Evolutionary conservation across 2,113 vertebrate species (phyloP).

Genomic region (Pomatostomus ruficeps): DNA sequence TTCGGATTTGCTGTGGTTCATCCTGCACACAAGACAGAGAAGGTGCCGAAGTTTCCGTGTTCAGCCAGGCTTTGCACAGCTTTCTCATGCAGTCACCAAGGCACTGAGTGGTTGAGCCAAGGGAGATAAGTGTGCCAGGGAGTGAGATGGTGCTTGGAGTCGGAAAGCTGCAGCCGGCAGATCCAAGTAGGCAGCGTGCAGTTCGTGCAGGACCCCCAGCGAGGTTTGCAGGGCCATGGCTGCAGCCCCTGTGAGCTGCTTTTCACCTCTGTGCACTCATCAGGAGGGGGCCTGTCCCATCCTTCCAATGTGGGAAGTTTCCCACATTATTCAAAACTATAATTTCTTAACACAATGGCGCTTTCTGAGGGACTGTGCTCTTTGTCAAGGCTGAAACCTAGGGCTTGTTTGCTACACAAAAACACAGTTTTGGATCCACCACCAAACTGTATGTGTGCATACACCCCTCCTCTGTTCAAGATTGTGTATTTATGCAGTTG

Average conservation of each 20-base stretch:
- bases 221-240: not conserved
- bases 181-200: not conserved
- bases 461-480: not conserved
- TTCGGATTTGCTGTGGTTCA: conserved; percentile 18
- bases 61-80: conserved; percentile 23
- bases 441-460: not conserved
- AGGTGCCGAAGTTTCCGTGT: not conserved
- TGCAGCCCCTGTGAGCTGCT: rapidly evolving
- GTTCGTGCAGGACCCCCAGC: not conserved
- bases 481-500: not conserved
- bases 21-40: not conserved
- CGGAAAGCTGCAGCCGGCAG: not conserved
- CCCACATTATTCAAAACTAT: not conserved
- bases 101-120: not conserved
- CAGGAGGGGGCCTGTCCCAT: not conserved
- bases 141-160: not conserved
- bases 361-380: not conserved
- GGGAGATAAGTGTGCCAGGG: not conserved
- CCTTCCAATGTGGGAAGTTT: not conserved
- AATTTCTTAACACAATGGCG: not conserved
- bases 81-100: not conserved
- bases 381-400: not conserved
- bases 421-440: not conserved
- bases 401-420: not conserved
- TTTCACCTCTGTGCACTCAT: not conserved